These are phyloP conservation scores for Sorex fumeus DNA, from an alignment of 2,113 vertebrate species.

Conservation along the genomic window DNA sequence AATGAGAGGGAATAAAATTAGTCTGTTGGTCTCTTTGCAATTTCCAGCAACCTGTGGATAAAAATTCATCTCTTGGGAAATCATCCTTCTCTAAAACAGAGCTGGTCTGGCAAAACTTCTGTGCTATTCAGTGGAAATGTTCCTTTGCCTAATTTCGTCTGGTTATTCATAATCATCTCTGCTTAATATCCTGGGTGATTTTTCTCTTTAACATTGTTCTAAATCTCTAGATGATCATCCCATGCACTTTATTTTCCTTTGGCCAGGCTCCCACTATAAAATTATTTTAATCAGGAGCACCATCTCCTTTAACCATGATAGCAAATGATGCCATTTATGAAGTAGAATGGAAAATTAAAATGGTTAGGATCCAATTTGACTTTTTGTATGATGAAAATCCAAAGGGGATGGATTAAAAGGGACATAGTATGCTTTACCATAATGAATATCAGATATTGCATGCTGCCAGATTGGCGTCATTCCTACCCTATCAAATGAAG, in stretches of 20 bases:
- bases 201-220: not conserved
- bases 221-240: conserved; percentile 22
- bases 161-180: not conserved
- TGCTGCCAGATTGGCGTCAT: not conserved
- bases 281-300: conserved; percentile 72
- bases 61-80: conserved; percentile 61
- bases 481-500: not conserved
- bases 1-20: conserved; percentile 67
- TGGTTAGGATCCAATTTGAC: conserved; percentile 60
- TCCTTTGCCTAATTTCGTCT: conserved; percentile 29
- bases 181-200: not conserved
- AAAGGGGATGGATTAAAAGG: not conserved
- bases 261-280: conserved; percentile 20
- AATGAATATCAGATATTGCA: not conserved
- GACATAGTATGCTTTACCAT: not conserved
- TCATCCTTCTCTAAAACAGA: conserved; percentile 9
- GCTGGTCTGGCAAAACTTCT: conserved; percentile 32
- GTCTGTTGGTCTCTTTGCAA: not conserved
- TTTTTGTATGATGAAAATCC: conserved; percentile 31
- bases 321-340: conserved; percentile 63
- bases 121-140: not conserved
- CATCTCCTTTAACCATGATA: conserved; percentile 53
- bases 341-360: conserved; percentile 66
- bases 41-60: conserved; percentile 53
- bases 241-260: conserved; percentile 25